Evolutionary conservation across 2,888 invertebrate species (phyloP).

Genomic region (Drosophila histrio): DNA sequence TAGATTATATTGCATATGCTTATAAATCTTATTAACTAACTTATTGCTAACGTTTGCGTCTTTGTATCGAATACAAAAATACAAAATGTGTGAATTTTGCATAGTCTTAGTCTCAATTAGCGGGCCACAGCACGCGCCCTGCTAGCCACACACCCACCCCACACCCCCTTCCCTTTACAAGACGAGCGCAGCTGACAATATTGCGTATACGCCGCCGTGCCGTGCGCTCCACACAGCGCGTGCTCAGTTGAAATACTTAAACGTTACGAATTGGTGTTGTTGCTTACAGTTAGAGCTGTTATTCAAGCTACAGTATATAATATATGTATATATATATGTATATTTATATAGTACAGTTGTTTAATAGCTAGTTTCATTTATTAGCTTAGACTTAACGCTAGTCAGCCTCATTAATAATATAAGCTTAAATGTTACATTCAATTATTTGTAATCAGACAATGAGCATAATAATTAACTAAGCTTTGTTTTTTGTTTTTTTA

Average conservation of each 20-base stretch:
- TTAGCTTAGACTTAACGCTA: conserved; percentile 65
- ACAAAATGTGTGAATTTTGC: conserved; percentile 66
- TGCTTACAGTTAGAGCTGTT: conserved; percentile 51
- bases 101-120: conserved; percentile 70
- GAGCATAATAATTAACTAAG: conserved; percentile 49
- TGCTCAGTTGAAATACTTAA: conserved; percentile 55
- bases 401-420: conserved; percentile 79
- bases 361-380: conserved; percentile 18
- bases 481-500: too few species aligned
- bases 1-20: conserved; percentile 66
- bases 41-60: conserved; percentile 31
- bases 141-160: background rate
- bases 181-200: conserved; percentile 10
- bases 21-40: conserved; percentile 64
- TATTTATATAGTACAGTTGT: conserved; percentile 26
- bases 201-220: conserved; percentile 57
- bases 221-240: conserved; percentile 45
- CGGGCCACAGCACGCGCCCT: conserved; percentile 41
- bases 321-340: conserved; percentile 10
- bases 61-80: conserved; percentile 78
- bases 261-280: conserved; percentile 62
- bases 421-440: conserved; percentile 59
- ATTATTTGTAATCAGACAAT: conserved; percentile 59
- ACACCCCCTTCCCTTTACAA: conserved; percentile 38
- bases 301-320: conserved; percentile 41